A percentile compares a stretch with the other conserved stretches of the same genome.
phyloP scores from a whole-genome alignment of 2,797 vertebrate species.

The Petrocephalus sullivani region DNA sequence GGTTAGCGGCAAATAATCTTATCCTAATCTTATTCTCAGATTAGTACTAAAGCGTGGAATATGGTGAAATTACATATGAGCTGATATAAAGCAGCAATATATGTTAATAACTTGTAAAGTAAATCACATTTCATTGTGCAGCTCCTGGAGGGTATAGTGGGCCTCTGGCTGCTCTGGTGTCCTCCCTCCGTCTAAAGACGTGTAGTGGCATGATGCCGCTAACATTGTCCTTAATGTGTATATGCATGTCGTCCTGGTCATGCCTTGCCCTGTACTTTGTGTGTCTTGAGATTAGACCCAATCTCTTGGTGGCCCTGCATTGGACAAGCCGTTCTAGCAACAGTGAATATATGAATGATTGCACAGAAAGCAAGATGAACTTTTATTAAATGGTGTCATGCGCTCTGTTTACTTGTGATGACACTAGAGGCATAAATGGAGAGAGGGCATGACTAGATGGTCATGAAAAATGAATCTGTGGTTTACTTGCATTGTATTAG shows the following conservation, averaged over 20 bases:
- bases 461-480: neutral
- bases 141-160: neutral
- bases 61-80: neutral
- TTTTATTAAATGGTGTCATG: neutral
- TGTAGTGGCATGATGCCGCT: neutral
- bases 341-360: neutral
- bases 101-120: neutral
- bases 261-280: neutral
- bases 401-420: neutral
- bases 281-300: neutral
- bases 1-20: neutral
- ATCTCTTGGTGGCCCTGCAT: neutral
- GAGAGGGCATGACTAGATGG: neutral
- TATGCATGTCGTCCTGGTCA: neutral
- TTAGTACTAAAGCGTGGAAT: neutral
- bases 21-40: constrained; percentile 8
- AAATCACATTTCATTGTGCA: neutral
- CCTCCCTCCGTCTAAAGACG: neutral
- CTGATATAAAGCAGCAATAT: neutral
- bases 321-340: neutral
- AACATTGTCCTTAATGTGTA: neutral
- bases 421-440: neutral
- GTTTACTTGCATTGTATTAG: neutral
- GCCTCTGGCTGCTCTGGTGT: neutral
- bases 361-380: neutral